These are phyloP conservation scores for Drosophila repleta DNA, from an alignment of 1,140 invertebrate species.

Conservation along the genomic window DNA sequence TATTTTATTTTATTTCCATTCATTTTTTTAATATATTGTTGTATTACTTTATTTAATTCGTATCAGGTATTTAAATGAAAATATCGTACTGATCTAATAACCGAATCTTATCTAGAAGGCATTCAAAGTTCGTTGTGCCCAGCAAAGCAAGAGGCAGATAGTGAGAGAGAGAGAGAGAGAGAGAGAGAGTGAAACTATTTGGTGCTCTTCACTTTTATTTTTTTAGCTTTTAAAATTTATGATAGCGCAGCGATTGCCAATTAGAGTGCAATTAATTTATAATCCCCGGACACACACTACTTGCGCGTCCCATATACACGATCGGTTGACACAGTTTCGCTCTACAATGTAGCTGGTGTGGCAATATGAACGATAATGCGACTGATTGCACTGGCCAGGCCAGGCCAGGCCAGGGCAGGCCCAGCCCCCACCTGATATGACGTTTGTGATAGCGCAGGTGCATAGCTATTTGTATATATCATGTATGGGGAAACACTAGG, in stretches of 20 bases:
- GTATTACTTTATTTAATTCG: too few relatives aligned
- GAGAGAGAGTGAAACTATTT: slow-evolving; percentile 7
- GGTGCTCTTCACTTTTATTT: not conserved
- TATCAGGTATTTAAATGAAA: not conserved
- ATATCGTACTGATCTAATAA: not conserved
- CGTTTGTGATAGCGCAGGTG: slow-evolving; percentile 30
- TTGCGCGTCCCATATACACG: slow-evolving; percentile 21
- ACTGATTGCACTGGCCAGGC: slow-evolving; percentile 28
- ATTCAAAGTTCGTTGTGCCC: slow-evolving; percentile 8
- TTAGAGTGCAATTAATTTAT: slow-evolving; percentile 59
- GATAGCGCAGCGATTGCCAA: slow-evolving; percentile 41
- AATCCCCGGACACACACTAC: slow-evolving; percentile 35
- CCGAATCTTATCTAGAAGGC: slow-evolving; percentile 8
- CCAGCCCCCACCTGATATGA: slow-evolving; percentile 24
- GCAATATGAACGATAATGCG: slow-evolving; percentile 39
- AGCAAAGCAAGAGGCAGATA: not conserved
- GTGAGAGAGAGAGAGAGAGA: not conserved
- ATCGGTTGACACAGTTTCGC: slow-evolving; percentile 42
- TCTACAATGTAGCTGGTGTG: slow-evolving; percentile 31
- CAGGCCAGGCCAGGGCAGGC: too few relatives aligned
- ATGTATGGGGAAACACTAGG: slow-evolving; percentile 34
- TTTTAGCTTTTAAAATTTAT: slow-evolving; percentile 40
- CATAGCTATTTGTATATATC: not conserved
- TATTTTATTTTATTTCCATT: too few relatives aligned
- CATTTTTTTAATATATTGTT: too few relatives aligned